Conservation (phyloP, 2,113 vertebrate genomes). For the Rhodinocichla rosea region DNA sequence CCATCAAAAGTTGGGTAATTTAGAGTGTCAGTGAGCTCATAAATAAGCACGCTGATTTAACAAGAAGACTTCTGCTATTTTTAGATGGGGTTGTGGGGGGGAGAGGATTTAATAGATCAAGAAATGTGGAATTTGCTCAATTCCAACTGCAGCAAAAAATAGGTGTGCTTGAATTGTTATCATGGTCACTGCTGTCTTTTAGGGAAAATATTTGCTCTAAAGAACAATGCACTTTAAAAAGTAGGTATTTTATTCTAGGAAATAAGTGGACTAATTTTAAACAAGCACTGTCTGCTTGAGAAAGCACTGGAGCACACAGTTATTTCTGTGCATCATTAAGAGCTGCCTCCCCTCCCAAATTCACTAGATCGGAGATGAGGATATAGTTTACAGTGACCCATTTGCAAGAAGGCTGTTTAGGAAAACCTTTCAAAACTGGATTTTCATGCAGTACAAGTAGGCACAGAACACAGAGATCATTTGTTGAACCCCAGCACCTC, state of each 20-base stretch:
- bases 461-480: background rate
- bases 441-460: background rate
- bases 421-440: background rate
- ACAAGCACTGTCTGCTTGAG: background rate
- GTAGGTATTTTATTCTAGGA: constrained; percentile 8
- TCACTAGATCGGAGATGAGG: background rate
- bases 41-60: constrained; percentile 40
- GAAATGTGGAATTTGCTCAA: background rate
- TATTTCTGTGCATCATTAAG: background rate
- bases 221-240: background rate
- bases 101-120: background rate
- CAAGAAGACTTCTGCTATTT: constrained; percentile 31
- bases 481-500: background rate
- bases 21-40: background rate
- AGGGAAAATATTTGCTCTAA: constrained; percentile 9
- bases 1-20: background rate
- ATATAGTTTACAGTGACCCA: background rate
- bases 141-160: constrained; percentile 1
- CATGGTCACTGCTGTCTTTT: background rate
- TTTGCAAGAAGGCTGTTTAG: constrained; percentile 21
- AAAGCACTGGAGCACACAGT: background rate
- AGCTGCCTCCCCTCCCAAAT: background rate
- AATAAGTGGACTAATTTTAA: constrained; percentile 20
- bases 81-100: background rate
- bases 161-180: constrained; percentile 13